These are phyloP conservation scores for Maniola jurtina DNA, from an alignment of 1,140 invertebrate genomes.

Conservation along the genomic window DNA sequence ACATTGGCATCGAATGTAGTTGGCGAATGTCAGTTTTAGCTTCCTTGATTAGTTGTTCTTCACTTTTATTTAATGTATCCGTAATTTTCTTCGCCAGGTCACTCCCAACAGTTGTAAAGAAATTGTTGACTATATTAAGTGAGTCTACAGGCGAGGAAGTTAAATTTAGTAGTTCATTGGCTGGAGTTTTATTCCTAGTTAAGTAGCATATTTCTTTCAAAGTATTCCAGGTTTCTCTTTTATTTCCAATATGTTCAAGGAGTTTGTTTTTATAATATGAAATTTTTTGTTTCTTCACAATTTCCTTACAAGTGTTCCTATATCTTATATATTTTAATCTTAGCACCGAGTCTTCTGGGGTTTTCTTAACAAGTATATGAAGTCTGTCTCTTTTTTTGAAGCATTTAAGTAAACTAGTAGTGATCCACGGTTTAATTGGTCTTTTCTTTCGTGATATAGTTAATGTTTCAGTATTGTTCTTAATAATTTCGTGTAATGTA, in stretches of 20 bases:
- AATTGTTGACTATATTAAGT: conserved; percentile 1
- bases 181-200: background rate
- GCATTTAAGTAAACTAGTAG: conserved; percentile 4
- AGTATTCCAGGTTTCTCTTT: conserved; percentile 4
- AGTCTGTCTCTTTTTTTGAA: conserved; percentile 10
- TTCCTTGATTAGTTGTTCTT: background rate
- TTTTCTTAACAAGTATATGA: conserved; percentile 3
- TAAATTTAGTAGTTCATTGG: background rate
- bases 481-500: conserved; percentile 11
- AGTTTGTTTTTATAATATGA: conserved; percentile 7
- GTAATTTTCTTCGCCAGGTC: background rate
- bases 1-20: conserved; percentile 1
- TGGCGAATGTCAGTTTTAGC: background rate
- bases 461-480: background rate
- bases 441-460: background rate
- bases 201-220: conserved; percentile 9
- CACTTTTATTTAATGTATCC: background rate
- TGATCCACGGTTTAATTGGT: conserved; percentile 12
- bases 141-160: background rate
- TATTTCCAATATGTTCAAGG: background rate
- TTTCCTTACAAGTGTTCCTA: conserved; percentile 8
- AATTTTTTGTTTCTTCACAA: background rate
- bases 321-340: conserved; percentile 8
- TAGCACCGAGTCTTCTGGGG: background rate
- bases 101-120: conserved; percentile 1